Evolutionary conservation across 2,888 invertebrate genomes (phyloP).

Genomic region (Aleiodes testaceus): DNA sequence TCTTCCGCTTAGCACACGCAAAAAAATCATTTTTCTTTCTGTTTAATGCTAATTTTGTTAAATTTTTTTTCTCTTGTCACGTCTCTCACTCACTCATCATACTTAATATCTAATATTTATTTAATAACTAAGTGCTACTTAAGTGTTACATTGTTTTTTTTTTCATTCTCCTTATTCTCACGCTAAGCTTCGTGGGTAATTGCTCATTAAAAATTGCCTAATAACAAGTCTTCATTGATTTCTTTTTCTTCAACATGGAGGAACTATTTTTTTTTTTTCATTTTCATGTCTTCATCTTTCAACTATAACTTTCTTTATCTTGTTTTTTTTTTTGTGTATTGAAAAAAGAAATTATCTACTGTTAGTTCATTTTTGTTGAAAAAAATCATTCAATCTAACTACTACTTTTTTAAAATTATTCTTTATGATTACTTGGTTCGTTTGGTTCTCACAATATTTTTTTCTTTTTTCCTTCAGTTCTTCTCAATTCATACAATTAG

Average conservation of each 20-base stretch:
- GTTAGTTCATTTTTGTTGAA: slow-evolving; percentile 5
- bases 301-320: slow-evolving; percentile 39
- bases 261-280: slow-evolving; percentile 68
- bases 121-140: slow-evolving; percentile 41
- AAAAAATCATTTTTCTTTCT: slow-evolving; percentile 49
- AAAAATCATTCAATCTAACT: slow-evolving; percentile 42
- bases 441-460: slow-evolving; percentile 46
- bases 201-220: slow-evolving; percentile 69
- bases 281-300: slow-evolving; percentile 29
- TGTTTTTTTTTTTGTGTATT: slow-evolving; percentile 46
- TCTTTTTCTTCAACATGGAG: slow-evolving; percentile 62
- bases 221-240: slow-evolving; percentile 62
- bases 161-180: slow-evolving; percentile 48
- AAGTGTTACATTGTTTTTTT: slow-evolving; percentile 46
- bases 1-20: slow-evolving; percentile 58
- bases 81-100: slow-evolving; percentile 50
- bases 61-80: slow-evolving; percentile 48
- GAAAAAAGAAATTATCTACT: slow-evolving; percentile 19
- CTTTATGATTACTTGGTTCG: slow-evolving; percentile 52
- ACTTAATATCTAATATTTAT: slow-evolving; percentile 30
- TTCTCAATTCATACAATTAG: slow-evolving; percentile 44
- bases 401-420: slow-evolving; percentile 44
- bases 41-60: slow-evolving; percentile 40
- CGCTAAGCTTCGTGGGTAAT: slow-evolving; percentile 66
- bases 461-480: slow-evolving; percentile 45